phyloP scores from a whole-genome alignment of 2,797 vertebrate species.

The Pseudocheirus occidentalis region DNA sequence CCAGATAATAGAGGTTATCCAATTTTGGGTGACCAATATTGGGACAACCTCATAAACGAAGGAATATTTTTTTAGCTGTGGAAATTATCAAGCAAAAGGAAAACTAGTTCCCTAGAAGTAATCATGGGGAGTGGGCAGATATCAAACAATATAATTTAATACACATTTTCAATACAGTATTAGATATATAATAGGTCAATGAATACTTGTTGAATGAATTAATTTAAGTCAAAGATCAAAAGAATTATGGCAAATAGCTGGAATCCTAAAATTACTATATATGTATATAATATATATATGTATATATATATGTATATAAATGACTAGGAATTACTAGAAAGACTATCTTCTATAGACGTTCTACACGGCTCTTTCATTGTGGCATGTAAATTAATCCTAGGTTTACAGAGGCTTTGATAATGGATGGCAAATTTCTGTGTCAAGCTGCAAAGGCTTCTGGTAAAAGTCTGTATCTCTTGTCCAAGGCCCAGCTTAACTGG shows the following conservation, averaged over 20 bases:
- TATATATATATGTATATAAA: no score
- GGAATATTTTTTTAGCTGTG: background rate
- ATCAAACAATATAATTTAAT: slow-evolving; percentile 17
- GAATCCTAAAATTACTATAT: background rate
- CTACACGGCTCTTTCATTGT: background rate
- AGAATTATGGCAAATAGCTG: background rate
- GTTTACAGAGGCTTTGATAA: background rate
- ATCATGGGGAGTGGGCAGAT: background rate
- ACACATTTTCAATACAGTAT: background rate
- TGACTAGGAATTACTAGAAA: background rate
- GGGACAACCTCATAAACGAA: background rate
- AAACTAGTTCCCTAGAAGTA: background rate
- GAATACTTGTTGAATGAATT: background rate
- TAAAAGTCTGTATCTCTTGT: background rate
- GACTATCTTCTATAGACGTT: background rate
- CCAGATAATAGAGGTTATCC: background rate
- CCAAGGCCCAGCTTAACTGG: background rate
- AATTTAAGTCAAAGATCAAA: background rate
- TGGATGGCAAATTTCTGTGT: background rate
- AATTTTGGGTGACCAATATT: background rate
- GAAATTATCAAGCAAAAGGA: background rate
- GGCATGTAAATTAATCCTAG: background rate
- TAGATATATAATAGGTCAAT: background rate
- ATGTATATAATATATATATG: no score
- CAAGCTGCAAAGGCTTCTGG: background rate